Evolutionary conservation across 2,888 invertebrate genomes (phyloP).

Genomic region (Thereva nobilitata): DNA sequence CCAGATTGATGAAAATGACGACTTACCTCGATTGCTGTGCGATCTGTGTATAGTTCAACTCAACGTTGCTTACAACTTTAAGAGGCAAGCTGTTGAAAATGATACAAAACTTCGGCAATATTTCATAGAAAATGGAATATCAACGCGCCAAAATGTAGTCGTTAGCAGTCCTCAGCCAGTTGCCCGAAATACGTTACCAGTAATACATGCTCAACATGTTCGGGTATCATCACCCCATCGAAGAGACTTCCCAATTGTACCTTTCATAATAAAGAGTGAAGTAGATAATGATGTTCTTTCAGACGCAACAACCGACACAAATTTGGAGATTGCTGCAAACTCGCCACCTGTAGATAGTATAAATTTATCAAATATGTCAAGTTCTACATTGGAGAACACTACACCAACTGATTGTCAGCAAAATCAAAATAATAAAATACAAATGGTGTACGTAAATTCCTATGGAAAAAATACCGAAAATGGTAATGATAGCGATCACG

Average conservation of each 20-base stretch:
- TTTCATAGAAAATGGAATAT: conserved; percentile 44
- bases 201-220: neutral
- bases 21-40: conserved; percentile 43
- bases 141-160: conserved; percentile 10
- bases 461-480: conserved; percentile 15
- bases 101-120: conserved; percentile 44
- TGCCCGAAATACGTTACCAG: conserved; percentile 21
- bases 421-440: conserved; percentile 3
- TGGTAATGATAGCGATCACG: too few species aligned
- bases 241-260: conserved; percentile 32
- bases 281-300: conserved; percentile 38
- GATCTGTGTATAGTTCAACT: conserved; percentile 45
- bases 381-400: conserved; percentile 8
- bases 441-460: conserved; percentile 33
- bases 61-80: conserved; percentile 45
- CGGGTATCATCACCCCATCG: neutral
- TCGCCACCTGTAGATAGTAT: neutral
- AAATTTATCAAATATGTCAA: conserved; percentile 16
- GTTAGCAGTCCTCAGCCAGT: neutral
- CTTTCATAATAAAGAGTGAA: conserved; percentile 40
- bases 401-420: neutral
- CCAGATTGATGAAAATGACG: conserved; percentile 45
- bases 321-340: conserved; percentile 24
- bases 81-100: conserved; percentile 43
- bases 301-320: conserved; percentile 38